Evolutionary conservation across 2,797 vertebrate species (phyloP), one percentile per base, ranked within the genome.

Genomic region (Staurois parvus): DNA sequence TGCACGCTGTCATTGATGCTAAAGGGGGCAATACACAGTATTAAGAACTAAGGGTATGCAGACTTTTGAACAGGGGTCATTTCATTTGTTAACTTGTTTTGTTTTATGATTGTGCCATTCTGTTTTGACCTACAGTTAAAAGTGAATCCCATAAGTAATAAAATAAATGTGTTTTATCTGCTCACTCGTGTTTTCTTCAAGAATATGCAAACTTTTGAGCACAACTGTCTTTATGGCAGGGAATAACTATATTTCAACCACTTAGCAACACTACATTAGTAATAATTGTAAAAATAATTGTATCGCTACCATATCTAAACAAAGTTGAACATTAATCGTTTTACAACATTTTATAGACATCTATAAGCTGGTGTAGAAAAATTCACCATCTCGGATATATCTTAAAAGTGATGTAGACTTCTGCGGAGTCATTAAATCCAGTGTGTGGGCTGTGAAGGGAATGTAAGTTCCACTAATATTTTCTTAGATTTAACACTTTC

Each of bases 381-480:
- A 72, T 17, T 72, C 68, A 37, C 40, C 52, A 48, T 28, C 66
- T 42, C 66, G 52, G 67, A 30, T 37, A 11, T 56, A 68, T 79
- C 68, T 87, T 17, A 28, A 40, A 15, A 69, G 74, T 67, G 52
- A 67, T 13, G 74, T 13, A 48, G 70, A 73, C 29, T 83, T 82
- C 37, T 66, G 10, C 32, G 56, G 52, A 32, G 29, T 52, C 30
- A 52, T 45, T 66, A 72, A 80, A 64, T 82, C 67, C 72, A 64
- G 30, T 76, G 74, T 81, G 85, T 83, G 79, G 85, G 80, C 67
- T 66, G 80, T 73, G 79, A 79, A 67, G 56, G 59, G 42, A 37
- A 42, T 83, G 26, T 67, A 83, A 67, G 76, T 79, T 73, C 26
- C 66, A 48, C 24, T 72, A 52, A 66, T 72, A 19, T 78, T 79